Conservation (phyloP, 2,888 invertebrate genomes). For the Harpalus rufipes region DNA sequence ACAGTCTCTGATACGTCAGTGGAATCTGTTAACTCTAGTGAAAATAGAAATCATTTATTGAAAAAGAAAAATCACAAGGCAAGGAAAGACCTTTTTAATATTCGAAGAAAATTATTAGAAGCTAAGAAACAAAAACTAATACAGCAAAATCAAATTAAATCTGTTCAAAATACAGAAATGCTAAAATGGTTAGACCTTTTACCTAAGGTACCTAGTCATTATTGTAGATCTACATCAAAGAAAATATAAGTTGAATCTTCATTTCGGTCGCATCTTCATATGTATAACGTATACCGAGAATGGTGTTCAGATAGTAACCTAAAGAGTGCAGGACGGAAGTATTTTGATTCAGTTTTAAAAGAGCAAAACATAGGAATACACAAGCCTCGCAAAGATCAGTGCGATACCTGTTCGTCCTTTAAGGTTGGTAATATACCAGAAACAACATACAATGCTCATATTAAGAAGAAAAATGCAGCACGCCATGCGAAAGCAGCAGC, state of each 20-base stretch:
- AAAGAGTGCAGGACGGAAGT: slow-evolving; percentile 4
- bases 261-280: slow-evolving; percentile 18
- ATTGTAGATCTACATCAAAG: slow-evolving; percentile 3
- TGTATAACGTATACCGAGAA: slow-evolving; percentile 13
- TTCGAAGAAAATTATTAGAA: slow-evolving; percentile 10
- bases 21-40: too few species aligned
- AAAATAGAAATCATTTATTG: too few species aligned
- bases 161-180: too few species aligned
- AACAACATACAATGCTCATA: slow-evolving; percentile 18
- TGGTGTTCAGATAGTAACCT: slow-evolving; percentile 8
- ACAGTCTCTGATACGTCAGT: too few species aligned
- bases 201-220: too few species aligned
- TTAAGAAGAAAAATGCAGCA: slow-evolving; percentile 14
- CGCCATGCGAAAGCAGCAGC: slow-evolving; percentile 14
- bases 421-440: slow-evolving; percentile 18
- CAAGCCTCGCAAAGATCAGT: slow-evolving; percentile 5
- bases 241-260: slow-evolving; percentile 2
- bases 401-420: slow-evolving; percentile 11
- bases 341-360: slow-evolving; percentile 15
- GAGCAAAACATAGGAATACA: slow-evolving; percentile 9
- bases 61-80: too few species aligned
- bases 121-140: slow-evolving; percentile 12
- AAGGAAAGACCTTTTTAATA: slow-evolving; percentile 21
- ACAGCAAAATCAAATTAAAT: slow-evolving; percentile 1
- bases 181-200: too few species aligned